These are phyloP conservation scores for Saturnia pavonia DNA, from an alignment of 2,888 invertebrate genomes.

Conservation along the genomic window DNA sequence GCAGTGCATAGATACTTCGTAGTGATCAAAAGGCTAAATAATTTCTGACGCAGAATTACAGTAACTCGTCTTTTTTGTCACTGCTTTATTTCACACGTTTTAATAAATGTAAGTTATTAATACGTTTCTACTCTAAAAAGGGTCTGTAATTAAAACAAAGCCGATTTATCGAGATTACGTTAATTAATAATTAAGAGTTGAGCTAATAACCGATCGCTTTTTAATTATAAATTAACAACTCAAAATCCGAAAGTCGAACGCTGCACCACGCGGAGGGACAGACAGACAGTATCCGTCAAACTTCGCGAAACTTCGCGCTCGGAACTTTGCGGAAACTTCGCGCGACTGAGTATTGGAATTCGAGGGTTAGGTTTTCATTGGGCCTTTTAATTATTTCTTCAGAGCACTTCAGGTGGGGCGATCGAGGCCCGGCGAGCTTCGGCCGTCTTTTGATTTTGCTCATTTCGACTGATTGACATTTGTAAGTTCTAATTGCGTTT, in stretches of 20 bases:
- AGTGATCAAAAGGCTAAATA: no score
- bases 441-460: constrained; percentile 48
- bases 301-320: constrained; percentile 42
- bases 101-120: background rate
- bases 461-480: constrained; percentile 53
- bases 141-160: background rate
- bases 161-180: constrained; percentile 8
- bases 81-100: no score
- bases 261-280: background rate
- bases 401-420: constrained; percentile 57
- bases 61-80: no score
- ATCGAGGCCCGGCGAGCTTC: background rate
- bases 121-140: background rate
- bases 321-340: constrained; percentile 50
- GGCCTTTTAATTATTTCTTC: constrained; percentile 79
- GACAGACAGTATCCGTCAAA: constrained; percentile 19
- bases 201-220: constrained; percentile 22
- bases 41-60: no score
- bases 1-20: no score
- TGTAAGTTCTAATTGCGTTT: constrained; percentile 55
- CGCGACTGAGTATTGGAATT: constrained; percentile 76
- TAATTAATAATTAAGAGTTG: constrained; percentile 16
- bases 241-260: constrained; percentile 15
- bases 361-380: constrained; percentile 69
- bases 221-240: constrained; percentile 24